A percentile compares a stretch with the other conserved stretches of the same genome.
Evolutionary conservation across 2,113 vertebrate genomes (phyloP).

Genomic region (Zingel zingel): DNA sequence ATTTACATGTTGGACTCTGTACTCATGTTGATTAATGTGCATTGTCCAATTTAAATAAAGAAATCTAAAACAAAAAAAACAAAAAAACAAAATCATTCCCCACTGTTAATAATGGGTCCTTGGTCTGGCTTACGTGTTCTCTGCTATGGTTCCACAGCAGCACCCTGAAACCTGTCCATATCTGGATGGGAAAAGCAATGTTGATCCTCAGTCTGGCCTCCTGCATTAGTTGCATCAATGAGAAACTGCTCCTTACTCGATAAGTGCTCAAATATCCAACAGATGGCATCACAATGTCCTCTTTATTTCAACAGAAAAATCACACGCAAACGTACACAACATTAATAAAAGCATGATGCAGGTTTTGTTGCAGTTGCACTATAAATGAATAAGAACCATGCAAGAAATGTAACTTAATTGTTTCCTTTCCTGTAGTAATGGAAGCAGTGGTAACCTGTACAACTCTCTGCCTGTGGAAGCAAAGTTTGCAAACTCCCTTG

Average conservation of each 20-base stretch:
- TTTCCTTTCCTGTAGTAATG: slow-evolving; percentile 3
- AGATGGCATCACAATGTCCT: too few species aligned
- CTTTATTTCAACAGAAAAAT: not conserved
- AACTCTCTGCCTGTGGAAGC: slow-evolving; percentile 30
- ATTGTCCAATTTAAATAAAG: too few species aligned
- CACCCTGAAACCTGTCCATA: slow-evolving; percentile 32
- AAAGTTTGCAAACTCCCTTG: slow-evolving; percentile 36
- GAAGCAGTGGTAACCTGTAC: not conserved
- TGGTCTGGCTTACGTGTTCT: slow-evolving; percentile 41
- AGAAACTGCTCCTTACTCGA: slow-evolving; percentile 39
- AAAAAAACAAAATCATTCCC: not conserved
- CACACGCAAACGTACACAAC: not conserved
- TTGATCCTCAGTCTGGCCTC: slow-evolving; percentile 45
- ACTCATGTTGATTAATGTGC: too few species aligned
- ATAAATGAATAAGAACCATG: not conserved
- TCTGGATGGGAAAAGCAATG: slow-evolving; percentile 37
- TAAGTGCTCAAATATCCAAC: slow-evolving; percentile 8
- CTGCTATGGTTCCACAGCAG: not conserved
- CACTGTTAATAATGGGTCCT: slow-evolving; percentile 25
- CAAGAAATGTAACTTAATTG: not conserved
- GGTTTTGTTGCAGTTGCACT: not conserved
- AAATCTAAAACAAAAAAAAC: too few species aligned
- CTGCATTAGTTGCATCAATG: slow-evolving; percentile 51
- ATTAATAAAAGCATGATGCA: not conserved
- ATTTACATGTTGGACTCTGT: too few species aligned